A percentile compares a stretch with the other conserved stretches of the same genome.
Evolutionary conservation across 2,888 invertebrate genomes (phyloP).

Genomic region (Watsonalla binaria): DNA sequence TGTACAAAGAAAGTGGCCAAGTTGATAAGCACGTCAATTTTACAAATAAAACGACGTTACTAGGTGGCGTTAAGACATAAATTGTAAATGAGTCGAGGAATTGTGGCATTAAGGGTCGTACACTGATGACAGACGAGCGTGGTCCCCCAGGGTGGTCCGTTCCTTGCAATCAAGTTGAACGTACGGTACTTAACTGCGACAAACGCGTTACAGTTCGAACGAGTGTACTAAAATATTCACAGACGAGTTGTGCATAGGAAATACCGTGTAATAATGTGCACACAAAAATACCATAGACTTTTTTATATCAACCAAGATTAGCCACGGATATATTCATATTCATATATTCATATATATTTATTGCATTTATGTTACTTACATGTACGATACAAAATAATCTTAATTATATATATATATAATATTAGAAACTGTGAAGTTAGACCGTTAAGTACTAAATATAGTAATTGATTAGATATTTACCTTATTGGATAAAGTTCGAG

Average conservation of each 20-base stretch:
- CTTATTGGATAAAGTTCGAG: too few relatives aligned
- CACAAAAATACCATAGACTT: not conserved
- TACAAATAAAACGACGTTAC: slow-evolving; percentile 13
- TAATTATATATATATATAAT: too few relatives aligned
- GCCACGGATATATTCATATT: too few relatives aligned
- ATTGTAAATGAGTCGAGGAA: slow-evolving; percentile 31
- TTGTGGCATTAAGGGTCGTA: slow-evolving; percentile 26
- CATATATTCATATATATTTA: too few relatives aligned
- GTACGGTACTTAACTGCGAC: slow-evolving; percentile 24
- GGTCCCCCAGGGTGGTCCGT: slow-evolving; percentile 25
- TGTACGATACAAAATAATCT: too few relatives aligned
- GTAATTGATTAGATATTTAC: too few relatives aligned
- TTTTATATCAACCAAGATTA: too few relatives aligned
- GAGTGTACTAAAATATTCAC: slow-evolving; percentile 30
- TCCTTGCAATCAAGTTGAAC: slow-evolving; percentile 20
- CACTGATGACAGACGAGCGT: slow-evolving; percentile 33
- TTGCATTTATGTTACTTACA: too few relatives aligned
- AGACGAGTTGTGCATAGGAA: slow-evolving; percentile 13
- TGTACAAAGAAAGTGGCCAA: slow-evolving; percentile 13
- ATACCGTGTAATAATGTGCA: not conserved
- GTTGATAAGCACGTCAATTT: slow-evolving; percentile 16
- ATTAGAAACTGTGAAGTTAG: too few relatives aligned
- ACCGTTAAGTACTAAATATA: too few relatives aligned
- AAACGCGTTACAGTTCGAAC: slow-evolving; percentile 17
- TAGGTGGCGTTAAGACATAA: slow-evolving; percentile 32